Percentiles rank a stretch among this genome's conserved stretches.
phyloP scores from a whole-genome alignment of 2,113 vertebrate species.

The Prinia subflava region DNA sequence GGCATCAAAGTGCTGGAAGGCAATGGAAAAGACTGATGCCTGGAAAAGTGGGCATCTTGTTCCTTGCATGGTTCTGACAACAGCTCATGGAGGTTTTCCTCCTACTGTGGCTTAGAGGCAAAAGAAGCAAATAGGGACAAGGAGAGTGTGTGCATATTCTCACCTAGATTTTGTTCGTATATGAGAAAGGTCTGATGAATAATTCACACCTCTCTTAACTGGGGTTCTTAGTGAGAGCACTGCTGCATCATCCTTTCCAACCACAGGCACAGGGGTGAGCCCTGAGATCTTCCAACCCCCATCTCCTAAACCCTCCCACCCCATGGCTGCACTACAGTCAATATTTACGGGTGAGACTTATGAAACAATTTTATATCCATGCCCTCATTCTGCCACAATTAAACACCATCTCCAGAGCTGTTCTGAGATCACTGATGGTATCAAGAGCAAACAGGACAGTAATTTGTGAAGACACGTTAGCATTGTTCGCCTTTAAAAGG shows the following conservation, averaged over 20 bases:
- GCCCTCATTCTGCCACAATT: not conserved
- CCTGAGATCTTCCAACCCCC: not conserved
- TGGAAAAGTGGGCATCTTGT: not conserved
- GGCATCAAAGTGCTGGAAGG: not conserved
- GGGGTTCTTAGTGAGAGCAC: not conserved
- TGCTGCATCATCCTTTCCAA: not conserved
- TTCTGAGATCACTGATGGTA: conserved; percentile 36
- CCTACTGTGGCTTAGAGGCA: not conserved
- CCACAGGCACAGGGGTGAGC: not conserved
- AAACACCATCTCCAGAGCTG: not conserved
- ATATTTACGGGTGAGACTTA: not conserved
- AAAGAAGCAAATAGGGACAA: not conserved
- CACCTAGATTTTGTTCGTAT: not conserved
- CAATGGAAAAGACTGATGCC: not conserved
- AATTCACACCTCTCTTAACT: not conserved
- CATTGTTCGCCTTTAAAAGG: conserved; percentile 3
- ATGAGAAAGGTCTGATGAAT: not conserved
- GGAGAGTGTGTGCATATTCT: not conserved
- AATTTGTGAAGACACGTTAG: not conserved
- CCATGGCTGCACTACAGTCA: not conserved
- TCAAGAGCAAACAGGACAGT: not conserved
- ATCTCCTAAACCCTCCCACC: not conserved
- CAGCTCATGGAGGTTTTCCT: not conserved
- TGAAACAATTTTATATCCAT: not conserved
- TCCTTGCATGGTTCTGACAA: not conserved